Conservation (phyloP, 1,140 invertebrate genomes). For the Popillia japonica region DNA sequence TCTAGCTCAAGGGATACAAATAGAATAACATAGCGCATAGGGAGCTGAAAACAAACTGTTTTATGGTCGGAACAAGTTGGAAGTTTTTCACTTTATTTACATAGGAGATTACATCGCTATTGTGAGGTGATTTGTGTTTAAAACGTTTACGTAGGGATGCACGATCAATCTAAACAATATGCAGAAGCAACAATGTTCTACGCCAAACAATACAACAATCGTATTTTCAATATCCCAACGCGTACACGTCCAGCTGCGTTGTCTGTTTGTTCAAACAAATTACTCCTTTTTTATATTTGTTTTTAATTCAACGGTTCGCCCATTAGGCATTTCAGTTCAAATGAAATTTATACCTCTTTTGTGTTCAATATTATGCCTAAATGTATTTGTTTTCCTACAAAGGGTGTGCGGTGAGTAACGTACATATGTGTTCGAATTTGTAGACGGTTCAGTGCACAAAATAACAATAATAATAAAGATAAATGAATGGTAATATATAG, state of each 20-base stretch:
- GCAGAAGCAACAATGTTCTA: not conserved
- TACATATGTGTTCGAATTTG: not conserved
- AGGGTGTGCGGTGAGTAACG: not conserved
- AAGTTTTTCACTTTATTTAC: slow-evolving; percentile 16
- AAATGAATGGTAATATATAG: not conserved
- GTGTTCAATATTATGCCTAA: not conserved
- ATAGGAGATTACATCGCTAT: not conserved
- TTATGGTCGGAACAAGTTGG: not conserved
- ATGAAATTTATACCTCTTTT: not conserved
- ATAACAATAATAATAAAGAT: not conserved
- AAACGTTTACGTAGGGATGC: not conserved
- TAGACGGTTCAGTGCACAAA: not conserved
- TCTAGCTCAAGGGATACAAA: not conserved
- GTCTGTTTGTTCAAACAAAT: slow-evolving; percentile 11
- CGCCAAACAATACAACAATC: not conserved
- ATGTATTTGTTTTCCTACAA: not conserved
- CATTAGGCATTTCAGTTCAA: slow-evolving; percentile 4
- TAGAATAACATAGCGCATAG: not conserved
- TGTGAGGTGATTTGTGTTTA: slow-evolving; percentile 18
- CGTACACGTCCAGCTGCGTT: not conserved
- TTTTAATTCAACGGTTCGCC: slow-evolving; percentile 9
- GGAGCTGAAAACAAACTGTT: not conserved
- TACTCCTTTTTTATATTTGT: slow-evolving; percentile 11
- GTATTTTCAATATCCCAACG: slow-evolving; percentile 1
- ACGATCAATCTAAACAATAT: not conserved